Evolutionary conservation across 1,140 invertebrate species (phyloP), one percentile per base, ranked within the genome.

Genomic region (Rhysida immarginata): DNA sequence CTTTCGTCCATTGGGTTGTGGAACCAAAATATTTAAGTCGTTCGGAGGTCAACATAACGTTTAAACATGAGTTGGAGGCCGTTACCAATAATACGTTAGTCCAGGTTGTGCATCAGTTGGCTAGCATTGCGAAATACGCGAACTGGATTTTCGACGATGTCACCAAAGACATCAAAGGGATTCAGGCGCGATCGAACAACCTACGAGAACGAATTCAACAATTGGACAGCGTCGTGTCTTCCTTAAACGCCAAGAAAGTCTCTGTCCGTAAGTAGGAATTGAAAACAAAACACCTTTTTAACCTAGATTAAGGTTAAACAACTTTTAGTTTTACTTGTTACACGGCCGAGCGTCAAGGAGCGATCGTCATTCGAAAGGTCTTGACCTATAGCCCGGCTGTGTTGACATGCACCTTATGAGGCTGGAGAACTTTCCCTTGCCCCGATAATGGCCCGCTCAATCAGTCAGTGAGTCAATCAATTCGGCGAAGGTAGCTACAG

Each of bases 191-290:
- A 59, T 79, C 81, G 8, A 76, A 77, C 43, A 69, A 69, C 11
- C 76, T 85, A 43, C 78, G 78, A 62, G 66, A 67, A 18, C 79
- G 80, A 60, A 79, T 87, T 56, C 67, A 69, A 26, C 68, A 68
- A 25, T 73, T 87, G 51, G 77, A 80, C 61, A 74, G 77, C 54
- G 71, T 75, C 59, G 78, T 84, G 43, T 45, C 59, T 53, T 68
- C 66, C 48, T 81, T 79, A 70, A 83, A 87, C 69, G 83, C 84
- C 48, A 86, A 84, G 73, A 78, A 79, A 69, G 83, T 86, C 62
- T 75, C 81, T 78, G 84, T 87, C 74, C 84, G 85, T 87, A 79
- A 87, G 85, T 87, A 41, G 35, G n/a, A 41, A 41, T 41, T n/a
- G n/a, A n/a, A n/a, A n/a, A n/a, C n/a, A n/a, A n/a, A n/a, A n/a